These are phyloP conservation scores for Piaya cayana DNA, from an alignment of 2,113 vertebrate genomes.

Conservation along the genomic window DNA sequence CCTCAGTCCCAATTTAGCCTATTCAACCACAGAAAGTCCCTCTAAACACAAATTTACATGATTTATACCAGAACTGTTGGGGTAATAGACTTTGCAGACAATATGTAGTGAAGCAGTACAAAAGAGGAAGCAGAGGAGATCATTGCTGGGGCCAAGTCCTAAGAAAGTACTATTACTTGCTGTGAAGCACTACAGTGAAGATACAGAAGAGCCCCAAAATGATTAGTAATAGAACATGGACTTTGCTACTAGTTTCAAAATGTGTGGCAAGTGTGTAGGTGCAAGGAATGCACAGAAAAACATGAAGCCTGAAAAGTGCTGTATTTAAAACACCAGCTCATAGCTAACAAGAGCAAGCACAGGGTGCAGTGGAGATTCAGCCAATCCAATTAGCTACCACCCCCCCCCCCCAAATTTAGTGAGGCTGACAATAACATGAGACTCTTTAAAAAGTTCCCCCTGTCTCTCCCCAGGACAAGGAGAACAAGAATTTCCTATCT, in stretches of 20 bases:
- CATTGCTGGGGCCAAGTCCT: not conserved
- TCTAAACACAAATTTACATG: not conserved
- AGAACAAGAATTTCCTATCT: not conserved
- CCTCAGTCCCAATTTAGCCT: not conserved
- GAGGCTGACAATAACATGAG: not conserved
- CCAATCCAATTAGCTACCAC: not conserved
- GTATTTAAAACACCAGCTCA: not conserved
- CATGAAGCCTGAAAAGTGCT: not conserved
- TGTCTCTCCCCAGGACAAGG: not conserved
- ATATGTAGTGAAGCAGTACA: not conserved
- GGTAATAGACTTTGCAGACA: not conserved
- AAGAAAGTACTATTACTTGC: not conserved
- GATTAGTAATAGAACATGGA: not conserved
- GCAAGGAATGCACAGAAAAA: not conserved
- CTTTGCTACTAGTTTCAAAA: not conserved
- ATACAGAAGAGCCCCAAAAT: not conserved
- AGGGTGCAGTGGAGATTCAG: not conserved
- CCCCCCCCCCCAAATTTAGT: not conserved
- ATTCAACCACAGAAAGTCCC: not conserved
- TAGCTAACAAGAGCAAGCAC: not conserved
- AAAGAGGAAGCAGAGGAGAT: not conserved
- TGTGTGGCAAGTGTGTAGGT: rapidly evolving
- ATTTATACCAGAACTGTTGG: not conserved
- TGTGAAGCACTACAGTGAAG: not conserved
- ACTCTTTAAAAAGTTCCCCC: not conserved